These are phyloP conservation scores for Drosophila prostipennis DNA, from an alignment of 2,888 invertebrate genomes.

Conservation along the genomic window DNA sequence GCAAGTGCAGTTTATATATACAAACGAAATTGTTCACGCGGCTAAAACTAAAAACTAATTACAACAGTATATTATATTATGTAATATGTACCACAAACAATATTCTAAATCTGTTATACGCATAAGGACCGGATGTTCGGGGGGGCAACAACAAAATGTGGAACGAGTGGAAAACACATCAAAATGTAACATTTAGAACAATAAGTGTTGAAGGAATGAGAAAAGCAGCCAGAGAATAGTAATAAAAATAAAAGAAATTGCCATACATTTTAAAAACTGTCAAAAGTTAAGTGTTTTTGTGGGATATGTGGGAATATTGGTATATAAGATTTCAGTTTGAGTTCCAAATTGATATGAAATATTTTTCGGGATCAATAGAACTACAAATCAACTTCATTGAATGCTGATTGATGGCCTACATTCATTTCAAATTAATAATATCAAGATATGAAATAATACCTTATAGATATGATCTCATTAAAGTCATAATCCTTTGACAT, in stretches of 20 bases:
- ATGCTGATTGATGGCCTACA: no score
- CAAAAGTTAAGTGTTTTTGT: slow-evolving; percentile 6
- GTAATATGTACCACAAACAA: slow-evolving; percentile 24
- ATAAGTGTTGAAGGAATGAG: slow-evolving; percentile 64
- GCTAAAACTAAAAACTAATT: slow-evolving; percentile 45
- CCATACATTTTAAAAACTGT: slow-evolving; percentile 45
- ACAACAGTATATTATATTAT: slow-evolving; percentile 15
- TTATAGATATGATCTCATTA: no score
- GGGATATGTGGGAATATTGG: not conserved
- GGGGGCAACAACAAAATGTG: not conserved
- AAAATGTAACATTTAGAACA: slow-evolving; percentile 62
- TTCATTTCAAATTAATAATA: no score
- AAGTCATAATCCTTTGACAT: no score
- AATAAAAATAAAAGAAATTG: slow-evolving; percentile 50
- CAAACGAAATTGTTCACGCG: slow-evolving; percentile 47
- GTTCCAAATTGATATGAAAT: no score
- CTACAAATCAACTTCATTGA: no score
- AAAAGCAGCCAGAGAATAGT: slow-evolving; percentile 26
- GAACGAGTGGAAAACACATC: slow-evolving; percentile 26
- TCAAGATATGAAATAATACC: no score
- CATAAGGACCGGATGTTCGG: slow-evolving; percentile 36
- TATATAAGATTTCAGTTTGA: no score
- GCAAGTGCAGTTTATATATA: slow-evolving; percentile 30
- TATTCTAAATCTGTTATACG: slow-evolving; percentile 64
- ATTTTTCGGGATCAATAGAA: no score